Percentiles rank a stretch among this genome's conserved stretches.
These are phyloP conservation scores for Spatulosminthurus flaviceps DNA, from an alignment of 2,888 invertebrate species.

Conservation along the genomic window DNA sequence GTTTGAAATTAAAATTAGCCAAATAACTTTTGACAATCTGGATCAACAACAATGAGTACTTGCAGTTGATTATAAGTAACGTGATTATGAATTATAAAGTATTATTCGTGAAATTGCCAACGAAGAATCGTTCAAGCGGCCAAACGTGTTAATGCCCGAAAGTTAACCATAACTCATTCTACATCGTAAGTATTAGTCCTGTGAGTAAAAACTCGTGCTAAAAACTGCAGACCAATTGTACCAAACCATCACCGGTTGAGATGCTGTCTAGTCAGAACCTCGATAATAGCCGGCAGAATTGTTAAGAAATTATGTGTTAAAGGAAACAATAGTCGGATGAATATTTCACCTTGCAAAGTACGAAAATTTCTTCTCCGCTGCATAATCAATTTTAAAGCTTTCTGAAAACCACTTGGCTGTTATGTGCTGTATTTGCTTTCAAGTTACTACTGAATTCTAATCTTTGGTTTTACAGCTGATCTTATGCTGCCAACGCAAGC, in stretches of 20 bases:
- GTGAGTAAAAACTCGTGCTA: too few species aligned
- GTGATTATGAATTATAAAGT: background rate
- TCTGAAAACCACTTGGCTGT: too few species aligned
- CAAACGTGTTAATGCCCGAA: background rate
- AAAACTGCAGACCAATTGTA: too few species aligned
- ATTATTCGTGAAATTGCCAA: conserved; percentile 14
- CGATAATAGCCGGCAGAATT: too few species aligned
- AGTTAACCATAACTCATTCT: background rate
- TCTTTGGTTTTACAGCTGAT: background rate
- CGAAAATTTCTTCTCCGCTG: too few species aligned
- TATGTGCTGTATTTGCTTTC: too few species aligned
- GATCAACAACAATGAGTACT: background rate
- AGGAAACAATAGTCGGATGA: background rate
- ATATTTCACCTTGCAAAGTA: background rate
- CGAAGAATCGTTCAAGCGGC: background rate
- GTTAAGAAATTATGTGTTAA: background rate
- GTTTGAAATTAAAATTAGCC: conserved; percentile 10
- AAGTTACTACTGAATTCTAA: background rate
- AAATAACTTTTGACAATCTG: conserved; percentile 5
- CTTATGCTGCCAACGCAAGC: conserved; percentile 1
- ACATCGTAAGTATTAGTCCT: background rate
- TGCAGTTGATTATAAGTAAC: background rate
- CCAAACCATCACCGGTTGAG: too few species aligned
- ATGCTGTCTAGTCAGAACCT: too few species aligned
- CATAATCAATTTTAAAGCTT: too few species aligned